phyloP scores from a whole-genome alignment of 2,113 vertebrate species.

The Gobio gobio region DNA sequence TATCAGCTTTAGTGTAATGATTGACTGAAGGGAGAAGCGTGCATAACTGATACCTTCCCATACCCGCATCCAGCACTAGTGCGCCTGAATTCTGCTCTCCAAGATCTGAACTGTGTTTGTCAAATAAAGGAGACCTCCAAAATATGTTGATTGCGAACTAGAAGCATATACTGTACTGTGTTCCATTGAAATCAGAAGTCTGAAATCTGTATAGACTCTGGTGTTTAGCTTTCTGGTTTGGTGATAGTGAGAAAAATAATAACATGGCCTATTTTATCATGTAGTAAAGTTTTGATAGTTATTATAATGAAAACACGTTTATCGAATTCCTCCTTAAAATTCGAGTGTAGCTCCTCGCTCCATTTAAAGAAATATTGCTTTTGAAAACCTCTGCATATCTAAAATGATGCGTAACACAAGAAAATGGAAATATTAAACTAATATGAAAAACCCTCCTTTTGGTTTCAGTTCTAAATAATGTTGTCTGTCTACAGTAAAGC shows the following conservation, averaged over 20 bases:
- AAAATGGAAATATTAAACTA: not conserved
- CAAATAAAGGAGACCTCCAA: not conserved
- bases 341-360: not conserved
- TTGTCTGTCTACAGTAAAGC: slow-evolving; percentile 42
- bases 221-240: not conserved
- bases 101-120: not conserved
- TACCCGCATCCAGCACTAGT: not conserved
- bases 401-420: not conserved
- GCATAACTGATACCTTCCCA: not conserved
- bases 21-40: not conserved
- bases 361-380: not conserved
- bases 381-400: slow-evolving; percentile 15
- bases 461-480: not conserved
- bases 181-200: not conserved
- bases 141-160: not conserved
- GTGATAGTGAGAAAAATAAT: not conserved
- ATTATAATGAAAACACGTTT: not conserved
- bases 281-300: not conserved
- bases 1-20: not conserved
- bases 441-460: slow-evolving; percentile 43
- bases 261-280: not conserved
- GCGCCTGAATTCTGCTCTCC: not conserved
- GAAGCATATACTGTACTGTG: not conserved
- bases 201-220: not conserved
- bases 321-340: too few relatives aligned